phyloP scores from a whole-genome alignment of 1,140 invertebrate genomes.

The Subanguina moxae region DNA sequence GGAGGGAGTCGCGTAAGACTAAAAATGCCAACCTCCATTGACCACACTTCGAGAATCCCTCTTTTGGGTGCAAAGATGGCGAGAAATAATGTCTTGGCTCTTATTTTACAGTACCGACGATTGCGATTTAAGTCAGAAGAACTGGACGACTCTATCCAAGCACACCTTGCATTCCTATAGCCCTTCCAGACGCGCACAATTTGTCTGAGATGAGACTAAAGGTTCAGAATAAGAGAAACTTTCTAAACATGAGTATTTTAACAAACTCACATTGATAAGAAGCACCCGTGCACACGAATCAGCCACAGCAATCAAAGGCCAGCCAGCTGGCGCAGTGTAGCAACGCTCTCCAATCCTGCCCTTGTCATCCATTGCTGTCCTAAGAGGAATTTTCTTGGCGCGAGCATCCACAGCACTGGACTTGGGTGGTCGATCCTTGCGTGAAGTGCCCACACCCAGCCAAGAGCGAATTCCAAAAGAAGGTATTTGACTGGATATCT shows the following conservation, averaged over 20 bases:
- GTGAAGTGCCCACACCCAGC: slow-evolving; percentile 37
- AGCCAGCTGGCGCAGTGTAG: slow-evolving; percentile 29
- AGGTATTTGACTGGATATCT: slow-evolving; percentile 34
- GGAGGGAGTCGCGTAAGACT: background rate
- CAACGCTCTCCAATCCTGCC: slow-evolving; percentile 14
- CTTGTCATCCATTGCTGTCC: slow-evolving; percentile 16
- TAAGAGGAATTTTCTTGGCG: background rate
- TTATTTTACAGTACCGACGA: background rate
- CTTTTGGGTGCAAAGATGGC: slow-evolving; percentile 42
- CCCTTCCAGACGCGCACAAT: slow-evolving; percentile 39
- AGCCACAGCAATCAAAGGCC: slow-evolving; percentile 38
- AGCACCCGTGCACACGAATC: slow-evolving; percentile 37
- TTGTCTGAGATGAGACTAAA: slow-evolving; percentile 19
- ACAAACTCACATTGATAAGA: slow-evolving; percentile 31
- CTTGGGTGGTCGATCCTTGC: slow-evolving; percentile 29
- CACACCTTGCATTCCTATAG: slow-evolving; percentile 43
- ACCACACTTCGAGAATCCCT: slow-evolving; percentile 44
- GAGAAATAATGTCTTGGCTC: slow-evolving; percentile 31
- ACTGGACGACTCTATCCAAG: slow-evolving; percentile 33
- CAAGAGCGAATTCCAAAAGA: slow-evolving; percentile 45
- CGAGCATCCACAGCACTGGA: slow-evolving; percentile 19
- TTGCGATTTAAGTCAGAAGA: slow-evolving; percentile 19
- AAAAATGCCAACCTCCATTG: slow-evolving; percentile 37
- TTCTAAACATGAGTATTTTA: too few species aligned
- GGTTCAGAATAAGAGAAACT: too few species aligned